Conservation (phyloP, 2,888 invertebrate species). For the Chrysodeixis includens region DNA sequence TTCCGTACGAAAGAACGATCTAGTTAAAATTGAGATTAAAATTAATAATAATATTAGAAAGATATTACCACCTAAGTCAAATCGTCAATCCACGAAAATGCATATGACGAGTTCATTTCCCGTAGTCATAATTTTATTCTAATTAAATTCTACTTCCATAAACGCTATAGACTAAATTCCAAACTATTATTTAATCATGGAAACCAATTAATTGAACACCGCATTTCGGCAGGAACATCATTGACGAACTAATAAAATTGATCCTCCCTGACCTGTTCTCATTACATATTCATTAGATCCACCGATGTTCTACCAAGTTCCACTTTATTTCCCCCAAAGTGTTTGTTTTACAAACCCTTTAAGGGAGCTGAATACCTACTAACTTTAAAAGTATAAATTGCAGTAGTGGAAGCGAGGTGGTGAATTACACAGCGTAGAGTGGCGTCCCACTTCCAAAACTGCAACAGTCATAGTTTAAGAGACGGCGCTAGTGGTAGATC, state of each 20-base stretch:
- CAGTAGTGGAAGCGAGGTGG: too few species aligned
- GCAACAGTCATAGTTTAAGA: too few species aligned
- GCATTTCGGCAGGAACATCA: constrained; percentile 11
- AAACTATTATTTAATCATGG: not conserved
- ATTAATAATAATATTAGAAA: too few species aligned
- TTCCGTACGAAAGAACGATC: too few species aligned
- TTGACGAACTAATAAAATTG: constrained; percentile 6
- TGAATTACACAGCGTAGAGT: too few species aligned
- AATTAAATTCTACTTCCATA: not conserved
- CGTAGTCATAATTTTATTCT: not conserved
- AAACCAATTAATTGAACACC: constrained; percentile 12
- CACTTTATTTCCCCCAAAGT: not conserved
- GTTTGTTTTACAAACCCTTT: constrained; percentile 9
- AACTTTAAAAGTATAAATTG: too few species aligned
- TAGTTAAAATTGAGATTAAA: too few species aligned
- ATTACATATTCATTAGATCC: constrained; percentile 22
- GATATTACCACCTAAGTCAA: too few species aligned
- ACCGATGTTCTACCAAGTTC: not conserved
- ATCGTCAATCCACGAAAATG: too few species aligned
- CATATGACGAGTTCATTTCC: too few species aligned
- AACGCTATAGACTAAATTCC: not conserved
- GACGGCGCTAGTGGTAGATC: too few species aligned
- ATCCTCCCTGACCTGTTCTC: constrained; percentile 6
- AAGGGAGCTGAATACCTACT: not conserved
- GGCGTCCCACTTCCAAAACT: too few species aligned